Evolutionary conservation across 1,140 invertebrate genomes (phyloP), one percentile per base, ranked within the genome.

Genomic region (Monomorium pharaonis): DNA sequence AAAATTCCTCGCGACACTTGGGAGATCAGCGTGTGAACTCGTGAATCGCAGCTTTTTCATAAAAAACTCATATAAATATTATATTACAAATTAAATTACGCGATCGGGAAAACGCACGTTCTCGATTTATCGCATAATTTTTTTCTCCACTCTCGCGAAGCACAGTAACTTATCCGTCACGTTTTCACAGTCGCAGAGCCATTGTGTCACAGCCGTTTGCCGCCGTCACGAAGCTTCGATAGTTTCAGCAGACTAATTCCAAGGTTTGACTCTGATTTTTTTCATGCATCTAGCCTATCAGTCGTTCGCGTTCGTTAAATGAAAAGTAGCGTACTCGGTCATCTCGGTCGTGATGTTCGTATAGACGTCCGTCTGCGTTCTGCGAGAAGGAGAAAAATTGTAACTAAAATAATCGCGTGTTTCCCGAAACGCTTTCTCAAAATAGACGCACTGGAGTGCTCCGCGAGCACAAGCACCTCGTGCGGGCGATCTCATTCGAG

Each of bases 361-460:
- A 54, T 69, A 51, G 54, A 80, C 56, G 75, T 60, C 62, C 81
- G 54, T 69, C 78, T 72, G 81, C 81, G 80, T 85, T 89, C 86
- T 90, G 87, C 65, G 85, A 84, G 33, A 85, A 74, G 80, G 90
- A 92, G 92, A 94, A 94, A 93, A 94, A 93, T 81, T 89, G 88
- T 87, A 91, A 90, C 92, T 93, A 86, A 92, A 92, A 92, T 92
- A 92, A 92, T 88, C 89, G 76, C 69, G 89, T 86, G 83, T 91
- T 91, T 93, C 62, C 49, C 81, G 81, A n/a, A n/a, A 75, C 65
- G 86, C 44, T 83, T 84, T 72, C 91, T 83, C 77, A 89, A 92
- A 93, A 93, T 93, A 93, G 91, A 89, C 33, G 30, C 67, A 75
- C 92, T 93, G 92, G 91, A 91, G 91, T 81, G 89, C 83, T 88